These are phyloP conservation scores for Tympanoctomys barrerae DNA, from an alignment of 2,797 vertebrate species.

Conservation along the genomic window DNA sequence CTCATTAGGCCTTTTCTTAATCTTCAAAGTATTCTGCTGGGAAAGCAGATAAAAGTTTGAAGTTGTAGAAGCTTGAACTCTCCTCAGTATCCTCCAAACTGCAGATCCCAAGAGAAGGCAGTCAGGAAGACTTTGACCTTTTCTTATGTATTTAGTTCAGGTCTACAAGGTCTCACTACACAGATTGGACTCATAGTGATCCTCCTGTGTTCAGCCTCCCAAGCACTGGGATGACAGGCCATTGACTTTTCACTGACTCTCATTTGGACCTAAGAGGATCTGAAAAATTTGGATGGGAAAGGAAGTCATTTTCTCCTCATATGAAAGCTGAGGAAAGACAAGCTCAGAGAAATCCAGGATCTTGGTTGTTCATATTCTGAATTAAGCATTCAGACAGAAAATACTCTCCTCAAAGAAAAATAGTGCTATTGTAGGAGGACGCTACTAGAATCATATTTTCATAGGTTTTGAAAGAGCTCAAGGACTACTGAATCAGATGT, in stretches of 20 bases:
- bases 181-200: too few relatives aligned
- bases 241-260: not conserved
- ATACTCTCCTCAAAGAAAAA: not conserved
- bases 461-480: slow-evolving; percentile 12
- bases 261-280: not conserved
- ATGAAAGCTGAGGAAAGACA: slow-evolving; percentile 44
- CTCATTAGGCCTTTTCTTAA: not conserved
- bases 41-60: not conserved
- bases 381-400: not conserved
- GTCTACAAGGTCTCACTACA: too few relatives aligned
- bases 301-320: not conserved
- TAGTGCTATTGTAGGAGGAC: slow-evolving; percentile 57
- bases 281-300: not conserved
- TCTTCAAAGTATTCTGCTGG: not conserved
- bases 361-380: slow-evolving; percentile 1
- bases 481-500: not conserved
- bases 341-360: not conserved
- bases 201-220: too few relatives aligned
- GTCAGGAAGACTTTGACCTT: not conserved
- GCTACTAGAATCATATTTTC: slow-evolving; percentile 56
- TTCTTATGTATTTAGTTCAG: too few relatives aligned
- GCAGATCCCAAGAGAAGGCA: not conserved
- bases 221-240: too few relatives aligned
- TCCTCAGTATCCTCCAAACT: not conserved
- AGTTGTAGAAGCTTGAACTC: not conserved